A percentile compares a stretch with the other conserved stretches of the same genome.
Conservation (phyloP, 1,140 invertebrate genomes). For the Steinernema khuongi region DNA sequence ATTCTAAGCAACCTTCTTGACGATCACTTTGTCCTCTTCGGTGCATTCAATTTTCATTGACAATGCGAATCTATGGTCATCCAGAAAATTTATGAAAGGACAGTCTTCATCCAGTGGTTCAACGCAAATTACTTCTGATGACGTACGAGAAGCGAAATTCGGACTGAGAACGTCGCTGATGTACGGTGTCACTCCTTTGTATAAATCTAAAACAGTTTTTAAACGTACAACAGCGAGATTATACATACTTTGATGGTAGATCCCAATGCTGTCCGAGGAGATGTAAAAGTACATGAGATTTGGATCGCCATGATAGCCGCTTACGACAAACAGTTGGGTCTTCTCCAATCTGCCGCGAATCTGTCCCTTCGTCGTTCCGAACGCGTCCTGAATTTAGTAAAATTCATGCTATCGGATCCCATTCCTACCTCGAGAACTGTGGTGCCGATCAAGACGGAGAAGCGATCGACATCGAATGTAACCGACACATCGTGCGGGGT, state of each 20-base stretch:
- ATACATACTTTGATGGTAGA: constrained; percentile 40
- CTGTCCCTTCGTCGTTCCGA: background rate
- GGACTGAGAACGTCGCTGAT: constrained; percentile 23
- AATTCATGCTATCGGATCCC: constrained; percentile 11
- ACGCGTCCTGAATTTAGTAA: background rate
- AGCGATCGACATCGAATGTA: constrained; percentile 25
- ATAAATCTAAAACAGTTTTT: constrained; percentile 34
- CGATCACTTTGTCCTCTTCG: background rate
- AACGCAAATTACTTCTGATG: constrained; percentile 17
- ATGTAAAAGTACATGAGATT: constrained; percentile 40
- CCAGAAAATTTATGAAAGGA: constrained; percentile 23
- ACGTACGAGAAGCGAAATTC: constrained; percentile 13
- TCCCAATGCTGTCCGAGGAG: constrained; percentile 25
- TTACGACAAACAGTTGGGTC: constrained; percentile 39
- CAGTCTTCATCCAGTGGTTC: constrained; percentile 35
- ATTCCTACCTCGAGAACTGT: constrained; percentile 19
- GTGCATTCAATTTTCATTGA: constrained; percentile 39
- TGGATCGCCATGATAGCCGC: constrained; percentile 38
- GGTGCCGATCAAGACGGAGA: constrained; percentile 30
- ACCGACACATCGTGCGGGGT: constrained; percentile 33
- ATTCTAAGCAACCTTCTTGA: constrained; percentile 26
- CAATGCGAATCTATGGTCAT: constrained; percentile 44
- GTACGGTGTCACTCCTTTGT: constrained; percentile 23
- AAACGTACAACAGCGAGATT: background rate
- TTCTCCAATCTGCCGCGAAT: constrained; percentile 23